Base-by-base conservation (phyloP, 2,888 invertebrate species). In the Harpalus rubripes region DNA sequence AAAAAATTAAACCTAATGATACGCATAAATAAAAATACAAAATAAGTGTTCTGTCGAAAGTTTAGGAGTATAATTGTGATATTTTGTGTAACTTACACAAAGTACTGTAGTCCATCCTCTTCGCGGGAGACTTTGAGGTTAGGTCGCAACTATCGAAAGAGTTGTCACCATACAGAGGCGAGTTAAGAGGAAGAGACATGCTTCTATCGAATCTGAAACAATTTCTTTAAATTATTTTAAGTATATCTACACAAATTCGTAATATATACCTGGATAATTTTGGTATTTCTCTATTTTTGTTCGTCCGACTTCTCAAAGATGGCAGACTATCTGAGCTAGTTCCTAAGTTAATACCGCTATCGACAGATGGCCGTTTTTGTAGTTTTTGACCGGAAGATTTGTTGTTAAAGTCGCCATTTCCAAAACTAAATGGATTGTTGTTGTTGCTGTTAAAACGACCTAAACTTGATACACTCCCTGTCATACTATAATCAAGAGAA, bases 331-430 rank as follows among this genome's bases (percentile, higher is more conserved):
- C 91, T 1, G 90, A 88, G 22, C 90, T 90, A 79, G 90, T 90
- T 41, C 90, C 91, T 93, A 96, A 94, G 87, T 96, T 95, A 87
- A 96, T 96, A 10, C 96, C 96, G 88, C 96, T 96, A 88, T 96
- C 96, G 59, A 96, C 94, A 0, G 96, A 96, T 0, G 96, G 95
- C 80, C 96, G 92, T 89, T 96, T 96, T 41, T 95, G 94, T 68
- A 95, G 92, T 87, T 90, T 89, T 81, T 90, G 90, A 26, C 87
- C 87, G 52, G 88, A 88, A 74, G 88, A 65, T 89, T 88, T 85
- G 89, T 79, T 61, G 39, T 12, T 59, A n/a, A 74, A 79, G 68
- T 76, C 85, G 39, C 58, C 22, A 39, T 76, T 56, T 16, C 61
- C 65, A 41, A 58, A 72, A 81, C 15, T 6, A 16, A 44, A 72